Evolutionary conservation across 1,140 invertebrate genomes (phyloP).

Genomic region (Leptinotarsa defecta): DNA sequence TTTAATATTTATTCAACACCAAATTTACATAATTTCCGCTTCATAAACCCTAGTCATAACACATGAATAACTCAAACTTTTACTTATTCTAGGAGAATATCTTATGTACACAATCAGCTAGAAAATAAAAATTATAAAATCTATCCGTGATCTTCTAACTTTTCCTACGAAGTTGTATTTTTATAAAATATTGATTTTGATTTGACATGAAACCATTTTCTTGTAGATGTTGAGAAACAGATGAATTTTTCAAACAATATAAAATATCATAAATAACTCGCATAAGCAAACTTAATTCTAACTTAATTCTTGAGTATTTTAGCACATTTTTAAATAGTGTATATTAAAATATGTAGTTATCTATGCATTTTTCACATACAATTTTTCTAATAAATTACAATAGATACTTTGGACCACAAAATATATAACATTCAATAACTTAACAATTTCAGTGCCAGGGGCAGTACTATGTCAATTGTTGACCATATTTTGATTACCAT

Average conservation of each 20-base stretch:
- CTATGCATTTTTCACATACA: background rate
- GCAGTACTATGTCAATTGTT: background rate
- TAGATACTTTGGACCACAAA: constrained; percentile 5
- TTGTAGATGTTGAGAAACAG: no score
- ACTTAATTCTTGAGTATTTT: constrained; percentile 2
- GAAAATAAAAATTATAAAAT: no score
- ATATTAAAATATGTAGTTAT: background rate
- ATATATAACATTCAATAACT: constrained; percentile 4
- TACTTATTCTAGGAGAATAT: no score
- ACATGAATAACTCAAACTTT: no score
- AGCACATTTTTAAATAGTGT: background rate
- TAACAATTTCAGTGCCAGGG: background rate
- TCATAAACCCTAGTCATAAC: no score
- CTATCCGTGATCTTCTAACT: no score
- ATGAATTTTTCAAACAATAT: background rate
- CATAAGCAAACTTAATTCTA: background rate
- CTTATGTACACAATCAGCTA: no score
- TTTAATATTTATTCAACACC: background rate
- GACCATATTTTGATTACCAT: background rate
- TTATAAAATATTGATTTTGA: no score
- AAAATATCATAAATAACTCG: background rate
- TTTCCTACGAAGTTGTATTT: no score
- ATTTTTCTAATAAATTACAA: background rate
- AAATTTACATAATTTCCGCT: background rate
- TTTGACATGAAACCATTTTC: no score